These are phyloP conservation scores for Dicerorhinus sumatrensis DNA, from an alignment of 2,113 vertebrate species.

Conservation along the genomic window DNA sequence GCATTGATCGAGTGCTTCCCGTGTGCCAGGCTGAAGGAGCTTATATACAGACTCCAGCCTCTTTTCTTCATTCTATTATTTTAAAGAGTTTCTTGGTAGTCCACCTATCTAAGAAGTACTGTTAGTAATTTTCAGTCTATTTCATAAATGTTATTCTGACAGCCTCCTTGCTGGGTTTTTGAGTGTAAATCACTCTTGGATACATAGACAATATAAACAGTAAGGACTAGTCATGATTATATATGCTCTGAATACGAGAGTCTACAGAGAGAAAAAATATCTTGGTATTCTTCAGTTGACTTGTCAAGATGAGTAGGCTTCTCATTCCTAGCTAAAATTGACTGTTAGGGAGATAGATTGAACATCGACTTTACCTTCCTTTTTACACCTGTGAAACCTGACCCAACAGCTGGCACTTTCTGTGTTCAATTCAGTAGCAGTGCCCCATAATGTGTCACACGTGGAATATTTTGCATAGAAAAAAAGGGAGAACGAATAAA, in stretches of 20 bases:
- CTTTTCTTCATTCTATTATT: neutral
- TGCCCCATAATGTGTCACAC: neutral
- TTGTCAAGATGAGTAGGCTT: constrained; percentile 74
- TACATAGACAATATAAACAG: constrained; percentile 46
- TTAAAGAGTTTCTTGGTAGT: constrained; percentile 38
- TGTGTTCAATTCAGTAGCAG: neutral
- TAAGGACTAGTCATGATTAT: constrained; percentile 71
- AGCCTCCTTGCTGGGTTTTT: neutral
- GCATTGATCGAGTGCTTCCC: neutral
- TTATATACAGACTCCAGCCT: neutral
- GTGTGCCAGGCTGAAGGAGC: neutral
- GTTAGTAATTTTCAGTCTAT: neutral
- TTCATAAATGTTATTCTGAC: neutral
- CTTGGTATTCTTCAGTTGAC: constrained; percentile 76
- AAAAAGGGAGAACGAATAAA: neutral
- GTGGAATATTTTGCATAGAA: neutral
- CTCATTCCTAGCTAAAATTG: constrained; percentile 70
- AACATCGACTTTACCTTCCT: neutral
- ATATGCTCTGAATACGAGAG: constrained; percentile 41
- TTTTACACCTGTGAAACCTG: neutral
- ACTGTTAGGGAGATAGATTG: neutral
- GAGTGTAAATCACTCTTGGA: neutral
- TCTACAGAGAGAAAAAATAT: constrained; percentile 73
- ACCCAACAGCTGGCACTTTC: neutral
- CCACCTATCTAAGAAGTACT: neutral